Percentiles rank a stretch among this genome's conserved stretches.
These are phyloP conservation scores for Shinisaurus crocodilurus DNA, from an alignment of 2,113 vertebrate genomes.

Conservation along the genomic window DNA sequence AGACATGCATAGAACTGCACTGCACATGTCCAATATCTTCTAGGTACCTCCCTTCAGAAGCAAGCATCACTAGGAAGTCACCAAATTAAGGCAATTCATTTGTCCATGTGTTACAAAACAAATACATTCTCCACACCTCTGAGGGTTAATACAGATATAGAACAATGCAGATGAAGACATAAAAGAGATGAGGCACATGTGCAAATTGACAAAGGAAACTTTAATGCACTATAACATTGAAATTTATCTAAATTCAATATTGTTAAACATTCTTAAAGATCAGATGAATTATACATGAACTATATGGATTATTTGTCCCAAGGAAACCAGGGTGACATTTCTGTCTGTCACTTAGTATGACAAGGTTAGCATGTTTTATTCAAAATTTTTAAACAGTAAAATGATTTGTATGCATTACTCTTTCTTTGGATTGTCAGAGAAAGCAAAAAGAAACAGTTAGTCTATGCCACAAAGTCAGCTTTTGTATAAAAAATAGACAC, in stretches of 20 bases:
- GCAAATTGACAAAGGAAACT: slow-evolving; percentile 75
- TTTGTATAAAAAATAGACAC: slow-evolving; percentile 56
- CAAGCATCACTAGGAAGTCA: background rate
- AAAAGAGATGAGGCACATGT: slow-evolving; percentile 66
- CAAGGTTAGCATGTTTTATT: slow-evolving; percentile 85
- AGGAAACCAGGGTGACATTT: slow-evolving; percentile 84
- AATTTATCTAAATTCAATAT: slow-evolving; percentile 83
- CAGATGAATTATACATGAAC: slow-evolving; percentile 86
- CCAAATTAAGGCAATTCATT: background rate
- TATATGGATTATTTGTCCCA: slow-evolving; percentile 85
- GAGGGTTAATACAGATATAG: slow-evolving; percentile 47
- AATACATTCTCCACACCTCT: slow-evolving; percentile 39
- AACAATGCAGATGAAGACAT: slow-evolving; percentile 62
- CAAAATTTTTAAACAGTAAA: slow-evolving; percentile 79
- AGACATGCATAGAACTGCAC: background rate
- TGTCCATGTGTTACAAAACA: slow-evolving; percentile 38
- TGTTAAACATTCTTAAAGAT: slow-evolving; percentile 84
- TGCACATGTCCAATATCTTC: slow-evolving; percentile 12
- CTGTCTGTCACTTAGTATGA: slow-evolving; percentile 83
- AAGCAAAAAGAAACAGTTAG: slow-evolving; percentile 68
- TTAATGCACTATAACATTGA: slow-evolving; percentile 69
- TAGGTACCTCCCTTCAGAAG: slow-evolving; percentile 37
- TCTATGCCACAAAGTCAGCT: slow-evolving; percentile 66
- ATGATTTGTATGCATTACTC: slow-evolving; percentile 76
- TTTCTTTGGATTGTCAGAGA: slow-evolving; percentile 69